Evolutionary conservation across 2,888 invertebrate genomes (phyloP).

Genomic region (Netelia fuscicornis): DNA sequence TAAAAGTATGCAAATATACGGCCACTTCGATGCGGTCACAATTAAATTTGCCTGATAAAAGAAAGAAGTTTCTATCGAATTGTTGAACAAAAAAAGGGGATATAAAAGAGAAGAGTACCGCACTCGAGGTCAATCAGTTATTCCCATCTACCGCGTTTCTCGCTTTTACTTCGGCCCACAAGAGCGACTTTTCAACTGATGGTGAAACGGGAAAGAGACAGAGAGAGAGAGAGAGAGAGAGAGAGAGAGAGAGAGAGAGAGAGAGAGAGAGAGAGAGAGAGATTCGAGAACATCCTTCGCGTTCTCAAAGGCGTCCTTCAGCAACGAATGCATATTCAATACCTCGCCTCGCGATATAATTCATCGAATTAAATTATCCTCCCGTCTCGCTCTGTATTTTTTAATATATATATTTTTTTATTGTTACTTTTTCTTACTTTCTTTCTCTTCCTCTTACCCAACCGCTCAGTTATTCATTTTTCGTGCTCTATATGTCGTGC

Average conservation of each 20-base stretch:
- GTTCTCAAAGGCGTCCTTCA: conserved; percentile 45
- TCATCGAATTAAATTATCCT: conserved; percentile 61
- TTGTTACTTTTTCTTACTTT: not conserved
- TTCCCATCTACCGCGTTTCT: conserved; percentile 38
- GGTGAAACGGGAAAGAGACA: conserved; percentile 3
- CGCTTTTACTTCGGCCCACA: conserved; percentile 30
- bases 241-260: conserved; percentile 22
- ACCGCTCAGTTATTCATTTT: conserved; percentile 15
- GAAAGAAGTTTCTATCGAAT: not conserved
- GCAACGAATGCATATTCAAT: conserved; percentile 59
- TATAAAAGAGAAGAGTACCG: conserved; percentile 13
- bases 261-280: conserved; percentile 36
- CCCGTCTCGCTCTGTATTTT: conserved; percentile 1
- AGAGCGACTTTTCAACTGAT: conserved; percentile 48
- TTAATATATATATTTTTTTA: not conserved
- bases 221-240: conserved; percentile 21
- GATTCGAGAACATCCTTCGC: conserved; percentile 10
- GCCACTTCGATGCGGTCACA: not conserved
- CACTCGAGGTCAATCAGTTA: conserved; percentile 58
- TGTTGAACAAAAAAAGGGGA: not conserved
- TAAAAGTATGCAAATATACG: not conserved
- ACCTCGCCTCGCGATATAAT: conserved; percentile 47
- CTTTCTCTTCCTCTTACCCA: not conserved
- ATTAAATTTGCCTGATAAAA: conserved; percentile 9
- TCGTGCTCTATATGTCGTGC: not conserved